Evolutionary conservation across 2,113 vertebrate genomes (phyloP).

Genomic region (Okapia johnstoni): DNA sequence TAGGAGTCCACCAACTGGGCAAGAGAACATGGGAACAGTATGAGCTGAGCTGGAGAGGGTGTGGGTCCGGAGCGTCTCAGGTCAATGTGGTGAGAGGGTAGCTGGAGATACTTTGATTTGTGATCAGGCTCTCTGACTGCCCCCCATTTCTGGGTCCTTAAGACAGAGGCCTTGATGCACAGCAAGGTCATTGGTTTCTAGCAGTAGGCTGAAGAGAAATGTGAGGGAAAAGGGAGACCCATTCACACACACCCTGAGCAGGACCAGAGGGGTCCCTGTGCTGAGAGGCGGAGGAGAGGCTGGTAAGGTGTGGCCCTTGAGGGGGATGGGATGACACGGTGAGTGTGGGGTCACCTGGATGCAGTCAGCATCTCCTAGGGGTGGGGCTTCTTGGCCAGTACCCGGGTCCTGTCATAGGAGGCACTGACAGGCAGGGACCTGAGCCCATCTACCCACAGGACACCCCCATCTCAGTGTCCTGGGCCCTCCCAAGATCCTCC

Average conservation of each 20-base stretch:
- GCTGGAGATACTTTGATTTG: not conserved
- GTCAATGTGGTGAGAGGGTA: accelerated
- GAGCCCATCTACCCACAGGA: not conserved
- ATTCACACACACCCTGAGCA: not conserved
- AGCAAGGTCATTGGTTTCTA: too few species aligned
- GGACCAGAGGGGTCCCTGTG: not conserved
- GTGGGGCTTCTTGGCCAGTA: not conserved
- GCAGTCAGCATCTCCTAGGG: not conserved
- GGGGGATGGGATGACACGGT: not conserved
- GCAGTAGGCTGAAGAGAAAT: not conserved
- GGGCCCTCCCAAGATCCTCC: not conserved
- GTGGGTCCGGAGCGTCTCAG: too few species aligned
- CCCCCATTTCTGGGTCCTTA: not conserved
- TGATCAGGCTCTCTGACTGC: not conserved
- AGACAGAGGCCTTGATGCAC: not conserved
- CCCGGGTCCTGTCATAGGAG: accelerated
- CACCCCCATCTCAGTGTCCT: not conserved
- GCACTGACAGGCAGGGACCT: not conserved
- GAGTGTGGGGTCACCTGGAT: not conserved
- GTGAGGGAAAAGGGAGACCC: accelerated
- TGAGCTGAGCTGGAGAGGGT: accelerated
- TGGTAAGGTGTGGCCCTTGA: too few species aligned
- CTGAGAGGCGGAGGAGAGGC: not conserved
- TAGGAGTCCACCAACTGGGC: not conserved
- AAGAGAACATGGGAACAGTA: accelerated